Evolutionary conservation across 1,140 invertebrate species (phyloP).

Genomic region (Eriocheir sinensis): DNA sequence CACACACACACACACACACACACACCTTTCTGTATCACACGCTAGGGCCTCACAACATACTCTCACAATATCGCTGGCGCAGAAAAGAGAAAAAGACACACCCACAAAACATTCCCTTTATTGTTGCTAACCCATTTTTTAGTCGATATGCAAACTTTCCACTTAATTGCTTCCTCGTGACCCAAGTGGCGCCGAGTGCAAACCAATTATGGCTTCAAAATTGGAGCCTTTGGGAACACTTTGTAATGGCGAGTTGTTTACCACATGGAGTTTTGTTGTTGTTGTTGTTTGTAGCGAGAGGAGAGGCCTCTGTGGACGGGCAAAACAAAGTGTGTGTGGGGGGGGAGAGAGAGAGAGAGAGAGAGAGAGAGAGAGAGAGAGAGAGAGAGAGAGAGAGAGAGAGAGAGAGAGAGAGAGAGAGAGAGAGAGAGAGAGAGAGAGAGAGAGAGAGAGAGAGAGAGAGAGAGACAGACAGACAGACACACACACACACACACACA

Average conservation of each 20-base stretch:
- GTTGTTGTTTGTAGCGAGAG: not conserved
- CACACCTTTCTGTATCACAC: too few relatives aligned
- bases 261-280: not conserved
- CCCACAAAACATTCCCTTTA: too few relatives aligned
- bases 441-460: not conserved
- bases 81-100: too few relatives aligned
- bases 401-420: conserved; percentile 48
- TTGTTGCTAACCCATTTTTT: too few relatives aligned
- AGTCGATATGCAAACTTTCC: too few relatives aligned
- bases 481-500: too few relatives aligned
- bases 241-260: not conserved
- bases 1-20: too few relatives aligned
- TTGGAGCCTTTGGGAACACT: not conserved
- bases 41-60: too few relatives aligned
- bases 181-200: too few relatives aligned
- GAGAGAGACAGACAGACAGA: not conserved
- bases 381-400: conserved; percentile 32
- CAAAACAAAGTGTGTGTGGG: not conserved
- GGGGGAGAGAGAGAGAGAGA: not conserved
- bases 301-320: not conserved
- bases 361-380: conserved; percentile 42
- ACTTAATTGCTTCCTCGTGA: too few relatives aligned
- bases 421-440: conserved; percentile 35
- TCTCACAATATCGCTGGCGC: too few relatives aligned
- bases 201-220: too few relatives aligned